Evolutionary conservation across 2,113 vertebrate genomes (phyloP).

Genomic region (Perca flavescens): DNA sequence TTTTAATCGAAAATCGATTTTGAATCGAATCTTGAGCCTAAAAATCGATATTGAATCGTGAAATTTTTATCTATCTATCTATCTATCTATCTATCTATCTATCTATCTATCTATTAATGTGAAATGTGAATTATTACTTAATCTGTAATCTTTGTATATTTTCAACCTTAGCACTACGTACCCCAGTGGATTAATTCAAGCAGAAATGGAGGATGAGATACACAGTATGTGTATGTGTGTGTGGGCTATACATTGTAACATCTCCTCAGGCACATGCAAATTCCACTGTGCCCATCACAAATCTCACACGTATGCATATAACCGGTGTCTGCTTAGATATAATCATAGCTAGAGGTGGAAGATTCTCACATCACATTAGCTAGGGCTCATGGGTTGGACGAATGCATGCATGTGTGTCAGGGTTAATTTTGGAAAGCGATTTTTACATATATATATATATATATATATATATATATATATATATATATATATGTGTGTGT

Average conservation of each 20-base stretch:
- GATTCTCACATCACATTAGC: not conserved
- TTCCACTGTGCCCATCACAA: conserved; percentile 32
- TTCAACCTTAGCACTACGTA: not conserved
- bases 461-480: too few relatives aligned
- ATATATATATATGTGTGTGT: too few relatives aligned
- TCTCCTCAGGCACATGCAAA: conserved; percentile 4
- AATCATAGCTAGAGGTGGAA: conserved; percentile 18
- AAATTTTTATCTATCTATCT: not conserved
- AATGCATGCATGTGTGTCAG: too few relatives aligned
- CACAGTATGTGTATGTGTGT: not conserved
- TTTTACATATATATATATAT: too few relatives aligned
- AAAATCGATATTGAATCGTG: too few relatives aligned
- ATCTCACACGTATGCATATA: not conserved
- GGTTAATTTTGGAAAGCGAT: too few relatives aligned
- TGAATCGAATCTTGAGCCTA: too few relatives aligned
- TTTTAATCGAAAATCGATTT: too few relatives aligned
- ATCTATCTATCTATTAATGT: not conserved
- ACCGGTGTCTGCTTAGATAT: conserved; percentile 10
- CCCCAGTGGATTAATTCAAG: not conserved
- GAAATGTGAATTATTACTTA: too few relatives aligned
- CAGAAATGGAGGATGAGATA: not conserved
- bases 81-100: not conserved
- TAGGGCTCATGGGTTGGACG: not conserved
- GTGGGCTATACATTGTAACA: not conserved
- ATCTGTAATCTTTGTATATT: conserved; percentile 3